A percentile compares a stretch with the other conserved stretches of the same genome.
phyloP scores from a whole-genome alignment of 2,113 vertebrate species.

The Burhinus bistriatus region DNA sequence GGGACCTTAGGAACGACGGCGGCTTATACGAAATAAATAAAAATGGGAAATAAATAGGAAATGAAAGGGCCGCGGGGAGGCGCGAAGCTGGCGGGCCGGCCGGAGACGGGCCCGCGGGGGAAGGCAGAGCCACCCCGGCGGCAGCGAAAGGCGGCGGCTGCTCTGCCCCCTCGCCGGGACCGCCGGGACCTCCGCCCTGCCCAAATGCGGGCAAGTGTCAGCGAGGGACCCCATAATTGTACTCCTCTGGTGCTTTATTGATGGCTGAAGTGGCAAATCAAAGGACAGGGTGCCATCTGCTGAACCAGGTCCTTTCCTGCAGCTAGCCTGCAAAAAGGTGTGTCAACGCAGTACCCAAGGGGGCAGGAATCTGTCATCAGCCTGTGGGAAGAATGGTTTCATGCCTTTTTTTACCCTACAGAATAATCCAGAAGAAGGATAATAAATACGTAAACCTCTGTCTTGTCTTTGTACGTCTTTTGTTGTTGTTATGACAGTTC shows the following conservation, averaged over 20 bases:
- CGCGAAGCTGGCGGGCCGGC: rapidly evolving
- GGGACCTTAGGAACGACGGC: too few species aligned
- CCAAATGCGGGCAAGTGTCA: background rate
- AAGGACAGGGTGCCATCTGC: conserved; percentile 7
- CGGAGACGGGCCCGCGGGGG: rapidly evolving
- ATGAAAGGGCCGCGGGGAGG: rapidly evolving
- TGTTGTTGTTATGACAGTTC: background rate
- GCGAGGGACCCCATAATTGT: rapidly evolving
- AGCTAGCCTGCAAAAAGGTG: background rate
- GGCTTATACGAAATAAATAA: too few species aligned
- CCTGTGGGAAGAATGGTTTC: background rate
- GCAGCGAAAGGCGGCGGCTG: too few species aligned
- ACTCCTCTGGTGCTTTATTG: background rate
- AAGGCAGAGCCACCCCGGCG: too few species aligned
- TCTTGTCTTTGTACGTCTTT: background rate
- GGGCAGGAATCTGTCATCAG: rapidly evolving
- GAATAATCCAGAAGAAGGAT: background rate
- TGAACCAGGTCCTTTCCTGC: background rate
- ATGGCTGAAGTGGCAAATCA: background rate
- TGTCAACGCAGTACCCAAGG: background rate
- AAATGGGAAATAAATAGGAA: rapidly evolving
- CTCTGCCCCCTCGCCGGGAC: too few species aligned
- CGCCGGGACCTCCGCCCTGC: rapidly evolving
- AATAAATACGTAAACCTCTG: background rate
- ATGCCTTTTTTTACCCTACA: background rate